Percentiles rank a stretch among this genome's conserved stretches.
phyloP scores from a whole-genome alignment of 2,113 vertebrate species.

The Cheilinus undulatus region DNA sequence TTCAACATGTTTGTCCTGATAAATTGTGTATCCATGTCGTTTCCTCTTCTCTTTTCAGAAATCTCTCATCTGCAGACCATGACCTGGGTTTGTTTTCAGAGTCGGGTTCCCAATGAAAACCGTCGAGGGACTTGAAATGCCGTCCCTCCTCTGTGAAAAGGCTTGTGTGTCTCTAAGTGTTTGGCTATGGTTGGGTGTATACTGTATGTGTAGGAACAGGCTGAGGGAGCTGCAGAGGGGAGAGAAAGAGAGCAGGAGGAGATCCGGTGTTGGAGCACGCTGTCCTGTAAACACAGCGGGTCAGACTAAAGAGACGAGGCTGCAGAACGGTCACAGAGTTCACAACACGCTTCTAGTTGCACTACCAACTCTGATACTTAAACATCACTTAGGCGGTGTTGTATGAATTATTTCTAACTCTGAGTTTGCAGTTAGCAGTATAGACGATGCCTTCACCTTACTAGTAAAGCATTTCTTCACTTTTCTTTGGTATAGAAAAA shows the following conservation, averaged over 20 bases:
- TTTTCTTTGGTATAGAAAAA: no score
- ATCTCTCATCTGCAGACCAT: constrained; percentile 45
- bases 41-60: constrained; percentile 30
- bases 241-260: constrained; percentile 11
- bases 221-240: background rate
- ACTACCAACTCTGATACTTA: background rate
- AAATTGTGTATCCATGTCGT: constrained; percentile 1
- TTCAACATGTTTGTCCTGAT: background rate
- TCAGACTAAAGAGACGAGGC: constrained; percentile 25
- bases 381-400: no score
- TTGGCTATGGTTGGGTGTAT: constrained; percentile 4
- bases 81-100: constrained; percentile 73
- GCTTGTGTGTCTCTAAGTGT: constrained; percentile 31
- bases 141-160: constrained; percentile 47
- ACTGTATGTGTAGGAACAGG: constrained; percentile 12
- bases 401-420: no score
- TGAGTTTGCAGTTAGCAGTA: no score
- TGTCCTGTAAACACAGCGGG: constrained; percentile 61
- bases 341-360: constrained; percentile 3
- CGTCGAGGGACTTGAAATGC: constrained; percentile 55
- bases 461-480: no score
- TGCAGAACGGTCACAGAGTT: background rate
- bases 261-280: constrained; percentile 32
- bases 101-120: constrained; percentile 47
- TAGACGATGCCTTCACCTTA: no score